Base-by-base conservation (phyloP, 1,140 invertebrate genomes). In the Himalopsyche phryganea region DNA sequence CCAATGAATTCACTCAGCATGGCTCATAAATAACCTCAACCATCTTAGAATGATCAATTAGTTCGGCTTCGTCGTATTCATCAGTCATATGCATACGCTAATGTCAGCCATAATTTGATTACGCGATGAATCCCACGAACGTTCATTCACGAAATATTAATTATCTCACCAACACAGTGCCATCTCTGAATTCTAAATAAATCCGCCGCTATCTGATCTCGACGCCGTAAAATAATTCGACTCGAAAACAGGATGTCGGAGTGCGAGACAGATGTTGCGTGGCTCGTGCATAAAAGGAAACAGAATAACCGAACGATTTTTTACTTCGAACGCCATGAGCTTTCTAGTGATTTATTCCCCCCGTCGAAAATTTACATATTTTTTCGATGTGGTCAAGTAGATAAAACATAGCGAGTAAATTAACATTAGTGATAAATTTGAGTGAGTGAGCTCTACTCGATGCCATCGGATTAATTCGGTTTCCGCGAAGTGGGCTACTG, bases 121-220 rank as follows among this genome's bases (percentile, higher is more conserved):
- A 58, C 53, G 50, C 45, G 42, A 49, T 32, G 55, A 58, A 62
- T 62, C 60, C n/a, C 54, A 58, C 54, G 53, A 60, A 47, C 58
- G 46, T 52, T 50, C 50, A 62, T 62, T 62, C 60, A 58, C 50
- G 44, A 58, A 58, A 62, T 53, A 62, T 58, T 62, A 58, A 62
- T 62, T 62, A 58, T 53, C 60, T 55, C 32, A 40, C 32, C 6
- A n/a, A 10, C 5, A 35, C 40, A 1, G 11, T 51, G 23, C 23
- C 23, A 18, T 40, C 38, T 1, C 6, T 9, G 19, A 32, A 51
- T 51, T 49, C 50, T 35, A 52, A 62, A 58, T 62, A 58, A 56
- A 58, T 62, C 55, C 52, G 42, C 40, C 47, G 49, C 54, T 61
- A 62, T 62, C 60, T 52, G 60, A 62, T 61, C 15, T 28, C 38